These are phyloP conservation scores for Altica lythri DNA, from an alignment of 2,888 invertebrate species.

Conservation along the genomic window DNA sequence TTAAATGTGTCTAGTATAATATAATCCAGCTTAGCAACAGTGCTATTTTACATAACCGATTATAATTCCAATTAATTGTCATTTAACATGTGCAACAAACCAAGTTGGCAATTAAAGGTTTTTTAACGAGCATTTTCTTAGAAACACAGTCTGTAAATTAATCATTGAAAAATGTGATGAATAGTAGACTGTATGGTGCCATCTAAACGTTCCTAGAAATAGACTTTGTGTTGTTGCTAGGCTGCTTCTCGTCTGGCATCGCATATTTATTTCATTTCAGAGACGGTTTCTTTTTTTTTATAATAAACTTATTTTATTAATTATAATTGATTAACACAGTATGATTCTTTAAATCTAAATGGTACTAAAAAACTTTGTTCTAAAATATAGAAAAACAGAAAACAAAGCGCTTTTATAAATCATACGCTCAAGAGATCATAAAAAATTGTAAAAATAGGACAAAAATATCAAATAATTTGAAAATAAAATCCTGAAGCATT, in stretches of 20 bases:
- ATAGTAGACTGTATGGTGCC: slow-evolving; percentile 8
- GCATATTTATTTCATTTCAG: no score
- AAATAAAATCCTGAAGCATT: no score
- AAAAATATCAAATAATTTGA: no score
- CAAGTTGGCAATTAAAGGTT: not conserved
- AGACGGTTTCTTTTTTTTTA: no score
- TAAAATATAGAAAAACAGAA: not conserved
- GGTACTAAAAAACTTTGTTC: not conserved
- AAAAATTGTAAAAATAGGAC: no score
- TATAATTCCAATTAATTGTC: not conserved
- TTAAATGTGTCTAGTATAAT: not conserved
- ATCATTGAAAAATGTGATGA: not conserved
- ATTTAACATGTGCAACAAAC: not conserved
- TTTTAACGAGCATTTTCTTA: not conserved
- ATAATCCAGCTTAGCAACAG: not conserved
- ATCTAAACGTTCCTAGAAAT: slow-evolving; percentile 4
- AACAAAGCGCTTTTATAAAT: no score
- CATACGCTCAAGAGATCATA: no score
- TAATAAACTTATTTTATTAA: no score
- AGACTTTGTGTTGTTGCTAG: not conserved
- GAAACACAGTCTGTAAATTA: not conserved
- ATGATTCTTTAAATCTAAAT: not conserved
- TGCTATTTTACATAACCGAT: not conserved
- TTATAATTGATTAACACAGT: not conserved
- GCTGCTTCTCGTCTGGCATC: not conserved